phyloP scores from a whole-genome alignment of 2,797 vertebrate genomes.

The Characodon lateralis region DNA sequence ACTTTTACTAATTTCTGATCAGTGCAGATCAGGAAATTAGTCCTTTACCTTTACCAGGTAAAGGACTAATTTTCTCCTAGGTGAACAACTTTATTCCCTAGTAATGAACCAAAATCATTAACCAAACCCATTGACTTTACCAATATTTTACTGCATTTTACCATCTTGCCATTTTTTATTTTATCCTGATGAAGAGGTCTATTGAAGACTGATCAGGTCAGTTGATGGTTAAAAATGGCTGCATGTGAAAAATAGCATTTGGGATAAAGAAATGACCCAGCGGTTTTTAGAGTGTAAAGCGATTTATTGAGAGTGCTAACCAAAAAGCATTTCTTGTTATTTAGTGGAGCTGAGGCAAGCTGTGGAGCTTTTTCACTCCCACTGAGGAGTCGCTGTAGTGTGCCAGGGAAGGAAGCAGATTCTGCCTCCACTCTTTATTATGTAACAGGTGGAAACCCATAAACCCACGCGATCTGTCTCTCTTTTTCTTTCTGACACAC shows the following conservation, averaged over 20 bases:
- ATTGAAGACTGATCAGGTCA: neutral
- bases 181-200: neutral
- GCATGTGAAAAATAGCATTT: neutral
- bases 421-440: slow-evolving; percentile 74
- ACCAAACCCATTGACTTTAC: neutral
- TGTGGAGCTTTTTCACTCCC: slow-evolving; percentile 66
- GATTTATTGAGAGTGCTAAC: slow-evolving; percentile 23
- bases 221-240: neutral
- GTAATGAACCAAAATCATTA: neutral
- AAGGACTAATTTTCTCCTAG: neutral
- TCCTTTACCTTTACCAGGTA: neutral
- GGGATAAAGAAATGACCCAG: neutral
- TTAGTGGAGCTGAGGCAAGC: slow-evolving; percentile 52
- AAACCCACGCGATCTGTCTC: slow-evolving; percentile 53
- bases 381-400: slow-evolving; percentile 61
- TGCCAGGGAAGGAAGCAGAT: slow-evolving; percentile 67
- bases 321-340: slow-evolving; percentile 42
- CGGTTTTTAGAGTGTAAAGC: slow-evolving; percentile 3
- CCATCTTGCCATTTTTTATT: neutral
- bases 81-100: neutral
- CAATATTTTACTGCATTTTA: neutral
- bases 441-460: slow-evolving; percentile 79
- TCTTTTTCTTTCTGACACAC: slow-evolving; percentile 26
- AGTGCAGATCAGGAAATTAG: neutral
- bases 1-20: neutral